Base-by-base conservation (phyloP, 1,140 invertebrate species). In the Idris sp. region DNA sequence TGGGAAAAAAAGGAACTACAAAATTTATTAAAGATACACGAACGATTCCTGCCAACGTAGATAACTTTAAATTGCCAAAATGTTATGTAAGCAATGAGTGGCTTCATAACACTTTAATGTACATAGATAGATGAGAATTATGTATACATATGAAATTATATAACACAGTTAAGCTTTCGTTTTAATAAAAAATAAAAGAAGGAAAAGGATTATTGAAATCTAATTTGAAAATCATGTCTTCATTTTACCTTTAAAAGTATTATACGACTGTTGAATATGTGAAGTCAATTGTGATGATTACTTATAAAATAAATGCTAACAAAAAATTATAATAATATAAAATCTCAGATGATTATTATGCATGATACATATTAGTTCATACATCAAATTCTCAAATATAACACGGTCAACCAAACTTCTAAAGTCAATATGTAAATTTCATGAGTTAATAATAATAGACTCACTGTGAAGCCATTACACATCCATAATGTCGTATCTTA, bases 41-140 rank as follows among this genome's bases (percentile, higher is more conserved):
- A 80, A 76, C 79, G 72, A 84, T 79, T 84, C 82, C 82, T 84
- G 82, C 82, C 82, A 84, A 79, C 74, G 61, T 77, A 77, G 79
- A 77, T 49, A 79, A 65, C 65, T 82, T 80, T 74, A 69, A 80
- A 79, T 81, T 81, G 81, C 81, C 81, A 81, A 61, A 83, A 75
- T 74, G 76, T 81, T 79, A 72, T 41, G 53, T 40, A 13, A 51
- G 28, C 36, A 65, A 78, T n/a, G 43, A 46, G 43, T 77, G 58
- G 69, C 48, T 65, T 28, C 49, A 59, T 73, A 73, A 79, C 77
- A 58, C 38, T 77, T 78, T 80, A 81, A 77, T 83, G 81, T 83
- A 84, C 61, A 84, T 84, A 84, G 79, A 81, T 84, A 81, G 75
- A 79, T 2, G 18, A 51, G 49, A 77, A 56, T 53, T 79, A 80